phyloP scores from a whole-genome alignment of 2,113 vertebrate species.

The Bothrops jararaca region DNA sequence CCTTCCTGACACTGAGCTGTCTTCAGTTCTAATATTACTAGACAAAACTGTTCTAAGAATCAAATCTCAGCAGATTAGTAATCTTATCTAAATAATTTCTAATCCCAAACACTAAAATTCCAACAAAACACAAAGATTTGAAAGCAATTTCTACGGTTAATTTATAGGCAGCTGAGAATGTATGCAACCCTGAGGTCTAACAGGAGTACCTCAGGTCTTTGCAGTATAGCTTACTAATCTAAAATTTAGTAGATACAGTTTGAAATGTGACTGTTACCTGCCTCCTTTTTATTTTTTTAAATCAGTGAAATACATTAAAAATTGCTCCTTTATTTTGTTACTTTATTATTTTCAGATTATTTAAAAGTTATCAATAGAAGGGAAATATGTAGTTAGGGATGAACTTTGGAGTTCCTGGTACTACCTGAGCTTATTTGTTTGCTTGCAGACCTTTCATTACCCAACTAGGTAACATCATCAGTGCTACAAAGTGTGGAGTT shows the following conservation, averaged over 20 bases:
- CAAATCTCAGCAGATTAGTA: not conserved
- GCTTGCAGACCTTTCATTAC: not conserved
- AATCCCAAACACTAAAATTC: not conserved
- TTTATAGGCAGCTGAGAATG: not conserved
- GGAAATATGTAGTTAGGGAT: not conserved
- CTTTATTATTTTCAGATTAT: not conserved
- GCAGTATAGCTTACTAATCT: not conserved
- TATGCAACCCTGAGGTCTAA: not conserved
- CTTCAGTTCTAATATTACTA: not conserved
- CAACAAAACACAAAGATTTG: not conserved
- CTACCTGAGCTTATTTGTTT: not conserved
- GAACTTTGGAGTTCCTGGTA: not conserved
- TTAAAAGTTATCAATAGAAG: not conserved
- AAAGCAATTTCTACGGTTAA: not conserved
- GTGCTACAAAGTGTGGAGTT: not conserved
- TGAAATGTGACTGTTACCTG: not conserved
- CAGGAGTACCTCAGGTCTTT: not conserved
- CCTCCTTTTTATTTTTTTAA: not conserved
- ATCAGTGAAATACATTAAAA: not conserved
- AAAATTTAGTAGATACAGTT: not conserved
- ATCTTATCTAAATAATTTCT: not conserved
- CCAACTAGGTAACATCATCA: not conserved
- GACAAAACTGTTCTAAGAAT: not conserved
- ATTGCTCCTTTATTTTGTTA: not conserved
- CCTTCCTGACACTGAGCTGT: not conserved